Evolutionary conservation across 1,140 invertebrate genomes (phyloP), one percentile per base, ranked within the genome.

Genomic region (Macrotrachela quadricornifera): DNA sequence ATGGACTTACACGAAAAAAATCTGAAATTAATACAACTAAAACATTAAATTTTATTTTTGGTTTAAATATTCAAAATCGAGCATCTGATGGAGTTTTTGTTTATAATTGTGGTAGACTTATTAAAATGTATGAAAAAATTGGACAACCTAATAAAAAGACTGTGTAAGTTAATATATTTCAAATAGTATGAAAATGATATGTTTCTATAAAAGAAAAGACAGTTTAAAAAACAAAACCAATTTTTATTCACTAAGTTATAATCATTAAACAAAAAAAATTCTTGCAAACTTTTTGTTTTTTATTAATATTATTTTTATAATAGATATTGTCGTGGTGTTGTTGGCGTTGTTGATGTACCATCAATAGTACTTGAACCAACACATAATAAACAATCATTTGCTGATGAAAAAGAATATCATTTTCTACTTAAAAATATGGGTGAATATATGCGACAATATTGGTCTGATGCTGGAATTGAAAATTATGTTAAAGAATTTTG

Each of bases 331-430:
- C 44, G 41, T 12, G 51, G 56, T 9, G 39, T 49, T 10, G 57
- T 50, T 38, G 69, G 68, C 14, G 60, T 73, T 46, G 70, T 73
- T 14, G 64, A 71, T 61, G 64, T 72, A 11, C 70, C 70, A 12
- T 71, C 70, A 46, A 59, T 67, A 38, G 65, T 72, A 10, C 59
- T 72, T 41, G 67, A 70, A 57, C 71, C 71, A 15, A 72, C 70
- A 8, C 71, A 72, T 54, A 73, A 72, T 56, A 73, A 73, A 55
- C 71, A 73, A 50, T 67, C 70, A 56, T 73, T 73, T 63, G 67
- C 69, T 17, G 68, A 72, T 61, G 63, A 62, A 48, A 66, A 69
- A 46, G 71, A 73, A 51, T 71, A 65, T 46, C 51, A 65, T 50
- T 62, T 68, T 50, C 51, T 72, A 37, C 59, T 67, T 56, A 63